Evolutionary conservation across 2,888 invertebrate genomes (phyloP).

Genomic region (Lochmaea crataegi): DNA sequence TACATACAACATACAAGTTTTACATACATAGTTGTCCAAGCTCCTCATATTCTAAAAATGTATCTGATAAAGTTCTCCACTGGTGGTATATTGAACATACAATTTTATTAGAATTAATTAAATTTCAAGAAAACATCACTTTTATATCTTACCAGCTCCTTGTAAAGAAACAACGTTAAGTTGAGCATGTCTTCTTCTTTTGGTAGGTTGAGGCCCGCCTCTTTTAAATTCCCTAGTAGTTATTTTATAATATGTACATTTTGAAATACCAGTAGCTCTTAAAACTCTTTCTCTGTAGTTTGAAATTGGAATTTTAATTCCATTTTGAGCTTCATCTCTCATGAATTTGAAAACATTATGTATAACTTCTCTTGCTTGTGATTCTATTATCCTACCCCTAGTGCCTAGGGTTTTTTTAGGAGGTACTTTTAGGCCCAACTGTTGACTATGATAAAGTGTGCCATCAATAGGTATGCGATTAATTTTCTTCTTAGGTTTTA

Average conservation of each 20-base stretch:
- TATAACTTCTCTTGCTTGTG: conserved; percentile 41
- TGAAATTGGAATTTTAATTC: conserved; percentile 39
- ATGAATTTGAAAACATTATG: conserved; percentile 44
- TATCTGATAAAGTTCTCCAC: too few relatives aligned
- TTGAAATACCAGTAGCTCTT: conserved; percentile 42
- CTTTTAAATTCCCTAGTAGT: conserved; percentile 40
- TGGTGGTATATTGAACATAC: too few relatives aligned
- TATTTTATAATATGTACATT: conserved; percentile 43
- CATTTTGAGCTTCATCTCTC: conserved; percentile 43
- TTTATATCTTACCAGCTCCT: conserved; percentile 10
- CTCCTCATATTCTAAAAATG: too few relatives aligned
- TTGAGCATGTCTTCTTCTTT: conserved; percentile 16
- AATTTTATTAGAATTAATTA: too few relatives aligned
- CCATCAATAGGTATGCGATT: conserved; percentile 39
- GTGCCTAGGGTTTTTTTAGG: conserved; percentile 42
- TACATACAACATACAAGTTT: too few relatives aligned
- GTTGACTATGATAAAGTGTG: conserved; percentile 39
- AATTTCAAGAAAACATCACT: background rate
- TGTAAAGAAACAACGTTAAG: background rate
- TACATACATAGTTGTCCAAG: too few relatives aligned
- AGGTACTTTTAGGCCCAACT: conserved; percentile 40
- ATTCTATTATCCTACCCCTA: conserved; percentile 40
- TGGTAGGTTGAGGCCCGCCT: conserved; percentile 35
- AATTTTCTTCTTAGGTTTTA: conserved; percentile 23
- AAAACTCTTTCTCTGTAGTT: conserved; percentile 42